A percentile compares a stretch with the other conserved stretches of the same genome.
phyloP scores from a whole-genome alignment of 2,113 vertebrate species.

The Leucosticte australis region DNA sequence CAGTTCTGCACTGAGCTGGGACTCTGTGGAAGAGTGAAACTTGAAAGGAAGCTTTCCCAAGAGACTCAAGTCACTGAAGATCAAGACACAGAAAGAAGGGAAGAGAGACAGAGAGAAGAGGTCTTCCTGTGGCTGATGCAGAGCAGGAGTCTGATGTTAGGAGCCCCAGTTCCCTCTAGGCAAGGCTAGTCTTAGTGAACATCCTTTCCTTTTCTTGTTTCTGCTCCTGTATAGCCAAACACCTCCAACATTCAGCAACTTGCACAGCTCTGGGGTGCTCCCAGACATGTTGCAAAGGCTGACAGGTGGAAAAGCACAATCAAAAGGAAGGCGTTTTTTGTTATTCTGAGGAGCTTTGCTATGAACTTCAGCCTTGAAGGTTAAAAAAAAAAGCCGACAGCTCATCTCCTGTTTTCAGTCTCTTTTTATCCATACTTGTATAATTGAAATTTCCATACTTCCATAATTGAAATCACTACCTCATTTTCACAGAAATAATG shows the following conservation, averaged over 20 bases:
- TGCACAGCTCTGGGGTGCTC: background rate
- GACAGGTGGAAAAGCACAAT: background rate
- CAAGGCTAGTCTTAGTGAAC: background rate
- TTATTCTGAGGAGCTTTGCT: background rate
- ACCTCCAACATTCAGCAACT: background rate
- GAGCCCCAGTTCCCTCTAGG: background rate
- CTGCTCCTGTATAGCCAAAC: background rate
- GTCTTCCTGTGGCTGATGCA: background rate
- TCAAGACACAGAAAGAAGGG: background rate
- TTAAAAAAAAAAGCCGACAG: background rate
- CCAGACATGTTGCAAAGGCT: background rate
- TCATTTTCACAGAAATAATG: conserved; percentile 16
- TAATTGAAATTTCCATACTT: background rate
- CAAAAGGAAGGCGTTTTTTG: background rate
- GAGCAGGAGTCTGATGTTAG: background rate
- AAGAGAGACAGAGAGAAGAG: background rate
- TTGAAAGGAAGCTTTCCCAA: background rate
- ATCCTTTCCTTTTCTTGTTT: background rate
- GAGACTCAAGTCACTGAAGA: background rate
- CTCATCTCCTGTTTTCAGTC: background rate
- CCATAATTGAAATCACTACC: background rate
- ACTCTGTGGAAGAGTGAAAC: background rate
- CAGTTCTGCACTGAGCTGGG: background rate
- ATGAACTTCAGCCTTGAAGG: background rate
- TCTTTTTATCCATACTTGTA: background rate